Conservation (phyloP, 1,140 invertebrate genomes). For the Drosophila lowei region DNA sequence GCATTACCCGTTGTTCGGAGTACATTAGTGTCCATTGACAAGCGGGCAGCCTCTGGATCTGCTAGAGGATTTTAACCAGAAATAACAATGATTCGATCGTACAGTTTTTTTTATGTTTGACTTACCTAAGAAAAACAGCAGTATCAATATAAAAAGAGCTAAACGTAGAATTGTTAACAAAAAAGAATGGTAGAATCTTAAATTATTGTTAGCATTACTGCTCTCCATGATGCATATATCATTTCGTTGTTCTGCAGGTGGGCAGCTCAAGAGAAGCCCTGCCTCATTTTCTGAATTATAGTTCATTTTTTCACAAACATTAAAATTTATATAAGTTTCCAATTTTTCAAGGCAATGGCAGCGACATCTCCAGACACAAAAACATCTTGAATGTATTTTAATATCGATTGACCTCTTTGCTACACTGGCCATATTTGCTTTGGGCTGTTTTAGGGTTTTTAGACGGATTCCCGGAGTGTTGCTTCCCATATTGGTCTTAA, state of each 20-base stretch:
- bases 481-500: slow-evolving; percentile 6
- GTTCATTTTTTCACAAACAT: slow-evolving; percentile 51
- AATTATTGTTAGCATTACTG: background rate
- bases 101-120: background rate
- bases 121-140: slow-evolving; percentile 37
- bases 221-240: slow-evolving; percentile 47
- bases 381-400: slow-evolving; percentile 56
- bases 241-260: slow-evolving; percentile 28
- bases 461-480: background rate
- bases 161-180: slow-evolving; percentile 1
- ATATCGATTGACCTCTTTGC: slow-evolving; percentile 49
- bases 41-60: too few species aligned
- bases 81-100: too few species aligned
- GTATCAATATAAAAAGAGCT: slow-evolving; percentile 5
- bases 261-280: slow-evolving; percentile 53
- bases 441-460: background rate
- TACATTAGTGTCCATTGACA: too few species aligned
- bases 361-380: slow-evolving; percentile 65
- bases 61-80: too few species aligned
- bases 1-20: too few species aligned
- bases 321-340: slow-evolving; percentile 50
- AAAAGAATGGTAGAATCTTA: background rate
- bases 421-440: slow-evolving; percentile 20
- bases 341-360: slow-evolving; percentile 65
- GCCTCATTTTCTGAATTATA: slow-evolving; percentile 27